Evolutionary conservation across 2,888 invertebrate species (phyloP).

Genomic region (Syrphus vitripennis): DNA sequence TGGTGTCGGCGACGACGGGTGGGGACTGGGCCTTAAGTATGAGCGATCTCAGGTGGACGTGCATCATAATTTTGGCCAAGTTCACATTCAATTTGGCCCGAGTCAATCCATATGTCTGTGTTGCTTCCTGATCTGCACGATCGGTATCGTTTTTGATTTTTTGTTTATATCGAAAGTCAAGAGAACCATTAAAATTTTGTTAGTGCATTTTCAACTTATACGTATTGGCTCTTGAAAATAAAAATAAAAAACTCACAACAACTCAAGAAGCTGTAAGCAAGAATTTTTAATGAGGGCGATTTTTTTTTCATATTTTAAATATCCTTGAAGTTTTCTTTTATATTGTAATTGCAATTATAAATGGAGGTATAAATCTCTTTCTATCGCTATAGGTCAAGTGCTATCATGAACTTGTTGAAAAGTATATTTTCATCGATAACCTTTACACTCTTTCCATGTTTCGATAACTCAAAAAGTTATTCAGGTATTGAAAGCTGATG

Average conservation of each 20-base stretch:
- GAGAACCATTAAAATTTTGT: constrained; percentile 41
- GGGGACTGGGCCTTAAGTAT: not conserved
- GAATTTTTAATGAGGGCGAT: not conserved
- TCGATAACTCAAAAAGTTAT: not conserved
- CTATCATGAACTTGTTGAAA: not conserved
- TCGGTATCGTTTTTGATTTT: not conserved
- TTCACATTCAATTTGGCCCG: constrained; percentile 28
- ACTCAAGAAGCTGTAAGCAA: not conserved
- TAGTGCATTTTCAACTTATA: constrained; percentile 14
- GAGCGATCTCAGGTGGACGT: constrained; percentile 37
- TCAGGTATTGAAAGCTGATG: not conserved
- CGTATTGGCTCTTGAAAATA: not conserved
- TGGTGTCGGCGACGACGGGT: not conserved
- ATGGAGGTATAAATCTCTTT: not conserved
- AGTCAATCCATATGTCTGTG: constrained; percentile 43
- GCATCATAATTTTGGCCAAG: constrained; percentile 16
- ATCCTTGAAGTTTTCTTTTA: not conserved
- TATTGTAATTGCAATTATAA: not conserved
- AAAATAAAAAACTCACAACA: not conserved
- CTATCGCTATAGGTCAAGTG: too few relatives aligned
- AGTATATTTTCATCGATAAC: not conserved
- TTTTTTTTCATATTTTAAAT: not conserved
- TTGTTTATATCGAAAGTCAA: constrained; percentile 37
- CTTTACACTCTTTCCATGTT: not conserved
- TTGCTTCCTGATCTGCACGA: constrained; percentile 30